Percentiles rank a stretch among this genome's conserved stretches.
Evolutionary conservation across 2,888 invertebrate genomes (phyloP).

Genomic region (Carpatolechia fugitivella): DNA sequence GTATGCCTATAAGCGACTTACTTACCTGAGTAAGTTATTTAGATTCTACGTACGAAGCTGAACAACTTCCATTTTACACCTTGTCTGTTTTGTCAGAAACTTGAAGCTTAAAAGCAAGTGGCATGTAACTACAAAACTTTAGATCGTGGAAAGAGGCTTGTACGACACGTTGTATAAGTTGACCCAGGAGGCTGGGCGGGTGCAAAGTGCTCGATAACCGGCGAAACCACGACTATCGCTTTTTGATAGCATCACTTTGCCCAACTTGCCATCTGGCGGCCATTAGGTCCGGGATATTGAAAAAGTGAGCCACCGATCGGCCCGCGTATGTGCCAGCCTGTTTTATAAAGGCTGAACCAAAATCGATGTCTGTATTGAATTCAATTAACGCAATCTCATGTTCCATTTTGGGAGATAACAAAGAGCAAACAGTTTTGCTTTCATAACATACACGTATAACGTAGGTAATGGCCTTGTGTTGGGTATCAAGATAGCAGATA

Average conservation of each 20-base stretch:
- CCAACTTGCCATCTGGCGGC: constrained; percentile 76
- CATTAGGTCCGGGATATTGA: constrained; percentile 77
- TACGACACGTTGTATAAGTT: constrained; percentile 52
- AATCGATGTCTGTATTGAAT: constrained; percentile 6
- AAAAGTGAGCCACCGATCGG: constrained; percentile 65
- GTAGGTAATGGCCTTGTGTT: too few species aligned
- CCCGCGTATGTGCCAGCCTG: constrained; percentile 21
- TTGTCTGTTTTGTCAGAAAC: too few species aligned
- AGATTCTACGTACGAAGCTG: too few species aligned
- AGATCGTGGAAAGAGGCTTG: constrained; percentile 24
- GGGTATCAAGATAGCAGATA: too few species aligned
- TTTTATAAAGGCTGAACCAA: constrained; percentile 1
- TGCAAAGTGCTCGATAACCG: constrained; percentile 77
- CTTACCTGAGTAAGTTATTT: too few species aligned
- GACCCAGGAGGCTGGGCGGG: constrained; percentile 57
- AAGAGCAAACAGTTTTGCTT: not conserved
- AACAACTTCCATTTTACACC: too few species aligned
- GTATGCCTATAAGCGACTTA: too few species aligned
- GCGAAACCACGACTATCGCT: constrained; percentile 74
- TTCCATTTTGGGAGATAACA: constrained; percentile 3
- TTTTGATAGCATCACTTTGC: constrained; percentile 79
- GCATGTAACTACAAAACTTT: not conserved
- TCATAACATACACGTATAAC: not conserved
- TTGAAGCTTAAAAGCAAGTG: too few species aligned
- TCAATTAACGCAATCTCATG: constrained; percentile 7